Evolutionary conservation across 1,140 invertebrate species (phyloP).

Genomic region (Agrypnia vestita): DNA sequence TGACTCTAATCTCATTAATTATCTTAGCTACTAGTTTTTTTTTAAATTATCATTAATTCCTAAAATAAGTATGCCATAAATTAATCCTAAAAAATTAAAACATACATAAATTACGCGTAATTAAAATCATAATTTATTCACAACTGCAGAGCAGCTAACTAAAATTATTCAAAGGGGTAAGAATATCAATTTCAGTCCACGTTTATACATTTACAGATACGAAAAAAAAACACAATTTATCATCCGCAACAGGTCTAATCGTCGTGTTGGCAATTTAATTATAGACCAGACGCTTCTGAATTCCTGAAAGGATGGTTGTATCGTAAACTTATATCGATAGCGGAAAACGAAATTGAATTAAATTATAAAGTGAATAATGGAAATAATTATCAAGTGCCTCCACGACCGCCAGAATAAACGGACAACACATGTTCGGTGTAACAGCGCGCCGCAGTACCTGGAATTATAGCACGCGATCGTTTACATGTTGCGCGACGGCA

Average conservation of each 20-base stretch:
- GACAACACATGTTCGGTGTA: slow-evolving; percentile 17
- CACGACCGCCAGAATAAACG: slow-evolving; percentile 20
- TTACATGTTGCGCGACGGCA: too few species aligned
- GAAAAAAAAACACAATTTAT: slow-evolving; percentile 32
- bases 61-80: too few species aligned
- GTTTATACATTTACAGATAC: background rate
- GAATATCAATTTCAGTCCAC: slow-evolving; percentile 32
- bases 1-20: too few species aligned
- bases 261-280: slow-evolving; percentile 46
- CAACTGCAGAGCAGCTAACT: background rate
- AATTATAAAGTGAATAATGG: slow-evolving; percentile 50
- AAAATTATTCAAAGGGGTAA: slow-evolving; percentile 26
- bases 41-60: too few species aligned
- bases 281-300: slow-evolving; percentile 38
- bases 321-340: slow-evolving; percentile 42
- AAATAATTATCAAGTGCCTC: slow-evolving; percentile 36
- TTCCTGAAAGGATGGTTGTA: slow-evolving; percentile 25
- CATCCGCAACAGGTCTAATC: slow-evolving; percentile 30
- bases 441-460: background rate
- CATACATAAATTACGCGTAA: slow-evolving; percentile 8
- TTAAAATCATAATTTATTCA: slow-evolving; percentile 21
- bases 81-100: too few species aligned
- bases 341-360: slow-evolving; percentile 47
- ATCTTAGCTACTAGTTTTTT: too few species aligned
- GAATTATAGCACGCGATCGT: background rate